Evolutionary conservation across 2,888 invertebrate genomes (phyloP).

Genomic region (Syritta pipiens): DNA sequence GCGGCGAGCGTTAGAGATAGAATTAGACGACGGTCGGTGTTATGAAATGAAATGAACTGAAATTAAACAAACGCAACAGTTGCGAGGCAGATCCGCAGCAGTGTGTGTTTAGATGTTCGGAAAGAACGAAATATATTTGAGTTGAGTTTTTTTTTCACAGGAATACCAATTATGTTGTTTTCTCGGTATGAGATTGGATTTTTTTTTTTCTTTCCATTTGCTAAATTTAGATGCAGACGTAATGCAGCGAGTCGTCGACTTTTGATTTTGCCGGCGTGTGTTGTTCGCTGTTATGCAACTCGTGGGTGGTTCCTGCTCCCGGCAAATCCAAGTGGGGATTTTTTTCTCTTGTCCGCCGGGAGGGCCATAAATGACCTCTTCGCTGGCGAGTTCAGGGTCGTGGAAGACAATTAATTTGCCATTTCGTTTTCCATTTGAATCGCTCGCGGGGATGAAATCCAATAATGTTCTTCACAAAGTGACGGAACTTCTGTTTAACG

Average conservation of each 20-base stretch:
- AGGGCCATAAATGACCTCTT: too few relatives aligned
- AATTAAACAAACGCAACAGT: constrained; percentile 7
- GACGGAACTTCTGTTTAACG: too few relatives aligned
- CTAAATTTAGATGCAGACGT: constrained; percentile 54
- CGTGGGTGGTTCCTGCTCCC: constrained; percentile 21
- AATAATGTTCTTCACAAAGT: too few relatives aligned
- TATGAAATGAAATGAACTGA: too few relatives aligned
- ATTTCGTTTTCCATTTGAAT: too few relatives aligned
- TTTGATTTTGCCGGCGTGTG: not conserved
- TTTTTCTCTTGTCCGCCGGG: too few relatives aligned
- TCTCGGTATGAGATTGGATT: constrained; percentile 5
- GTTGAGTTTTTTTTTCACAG: not conserved
- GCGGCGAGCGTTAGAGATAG: not conserved
- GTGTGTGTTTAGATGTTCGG: not conserved
- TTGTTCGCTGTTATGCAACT: not conserved
- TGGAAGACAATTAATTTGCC: too few relatives aligned
- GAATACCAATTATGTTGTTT: constrained; percentile 42
- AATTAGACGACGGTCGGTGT: constrained; percentile 22
- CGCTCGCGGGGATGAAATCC: too few relatives aligned
- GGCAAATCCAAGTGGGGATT: too few relatives aligned
- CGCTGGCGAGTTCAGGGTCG: too few relatives aligned
- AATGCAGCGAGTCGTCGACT: constrained; percentile 26
- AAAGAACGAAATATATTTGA: not conserved
- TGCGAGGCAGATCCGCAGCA: too few relatives aligned
- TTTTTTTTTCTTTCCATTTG: constrained; percentile 14